A percentile compares a stretch with the other conserved stretches of the same genome.
phyloP scores from a whole-genome alignment of 2,888 invertebrate genomes.

The Melinopterus prodromus region DNA sequence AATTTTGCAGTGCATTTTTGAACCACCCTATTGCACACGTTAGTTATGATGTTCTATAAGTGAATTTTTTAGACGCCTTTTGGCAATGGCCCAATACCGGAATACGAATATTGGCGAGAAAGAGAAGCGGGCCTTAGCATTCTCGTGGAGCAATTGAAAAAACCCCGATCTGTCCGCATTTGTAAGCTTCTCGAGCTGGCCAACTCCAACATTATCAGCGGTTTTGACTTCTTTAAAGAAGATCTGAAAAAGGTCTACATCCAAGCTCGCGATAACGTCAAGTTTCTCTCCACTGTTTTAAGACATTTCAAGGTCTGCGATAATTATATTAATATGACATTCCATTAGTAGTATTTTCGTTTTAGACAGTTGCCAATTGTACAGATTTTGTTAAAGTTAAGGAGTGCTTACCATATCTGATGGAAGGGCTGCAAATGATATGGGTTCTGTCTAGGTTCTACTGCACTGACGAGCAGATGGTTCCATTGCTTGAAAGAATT shows the following conservation, averaged over 20 bases:
- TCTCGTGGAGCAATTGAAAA: constrained; percentile 83
- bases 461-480: constrained; percentile 86
- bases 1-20: too few species aligned
- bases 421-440: constrained; percentile 87
- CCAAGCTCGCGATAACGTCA: constrained; percentile 80
- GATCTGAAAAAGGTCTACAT: constrained; percentile 73
- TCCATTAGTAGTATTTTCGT: constrained; percentile 39
- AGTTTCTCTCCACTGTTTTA: constrained; percentile 78
- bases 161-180: constrained; percentile 72
- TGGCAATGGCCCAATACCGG: constrained; percentile 83
- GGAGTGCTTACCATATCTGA: constrained; percentile 78
- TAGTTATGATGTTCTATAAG: constrained; percentile 24
- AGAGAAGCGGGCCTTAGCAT: constrained; percentile 80
- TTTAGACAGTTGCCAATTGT: constrained; percentile 54
- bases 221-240: constrained; percentile 68
- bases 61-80: constrained; percentile 63
- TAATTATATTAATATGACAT: not conserved
- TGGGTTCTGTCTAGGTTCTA: constrained; percentile 92
- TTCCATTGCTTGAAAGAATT: constrained; percentile 81
- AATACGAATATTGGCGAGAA: constrained; percentile 87
- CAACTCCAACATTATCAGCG: constrained; percentile 65
- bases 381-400: constrained; percentile 76
- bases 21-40: not conserved
- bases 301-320: constrained; percentile 71
- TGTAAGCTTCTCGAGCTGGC: constrained; percentile 65